Percentiles rank a stretch among this genome's conserved stretches.
phyloP scores from a whole-genome alignment of 2,113 vertebrate genomes.

The Mellivora capensis region DNA sequence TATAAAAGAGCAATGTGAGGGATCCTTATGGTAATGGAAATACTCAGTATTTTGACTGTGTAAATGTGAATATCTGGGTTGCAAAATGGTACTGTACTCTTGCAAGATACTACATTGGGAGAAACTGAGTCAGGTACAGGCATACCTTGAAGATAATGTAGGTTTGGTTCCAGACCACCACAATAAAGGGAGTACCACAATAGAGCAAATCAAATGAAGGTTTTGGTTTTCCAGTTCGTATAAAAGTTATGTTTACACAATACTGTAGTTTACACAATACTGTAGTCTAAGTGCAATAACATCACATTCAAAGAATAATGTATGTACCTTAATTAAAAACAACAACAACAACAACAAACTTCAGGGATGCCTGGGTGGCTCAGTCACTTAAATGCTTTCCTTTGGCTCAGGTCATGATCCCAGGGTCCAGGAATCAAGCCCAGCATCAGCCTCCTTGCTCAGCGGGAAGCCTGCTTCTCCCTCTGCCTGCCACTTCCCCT shows the following conservation, averaged over 20 bases:
- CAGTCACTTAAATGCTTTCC: too few species aligned
- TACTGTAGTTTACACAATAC: neutral
- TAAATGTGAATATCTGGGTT: neutral
- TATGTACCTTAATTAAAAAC: neutral
- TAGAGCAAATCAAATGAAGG: neutral
- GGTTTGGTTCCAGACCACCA: neutral
- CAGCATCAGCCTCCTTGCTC: too few species aligned
- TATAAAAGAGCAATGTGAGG: neutral
- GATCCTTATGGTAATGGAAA: neutral
- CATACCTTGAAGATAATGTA: neutral
- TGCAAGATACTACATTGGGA: neutral
- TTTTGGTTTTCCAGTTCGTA: neutral
- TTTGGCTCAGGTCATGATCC: too few species aligned
- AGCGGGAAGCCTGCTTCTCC: too few species aligned
- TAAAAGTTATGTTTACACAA: neutral
- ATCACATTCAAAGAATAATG: neutral
- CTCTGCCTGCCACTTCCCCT: too few species aligned
- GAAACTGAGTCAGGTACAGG: neutral
- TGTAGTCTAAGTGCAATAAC: neutral
- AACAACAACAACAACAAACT: neutral
- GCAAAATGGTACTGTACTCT: neutral
- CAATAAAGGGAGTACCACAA: neutral
- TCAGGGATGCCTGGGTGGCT: too few species aligned
- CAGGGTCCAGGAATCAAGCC: too few species aligned
- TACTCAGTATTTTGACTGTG: neutral